phyloP scores from a whole-genome alignment of 2,888 invertebrate species.

The Philhelius pedissequus region DNA sequence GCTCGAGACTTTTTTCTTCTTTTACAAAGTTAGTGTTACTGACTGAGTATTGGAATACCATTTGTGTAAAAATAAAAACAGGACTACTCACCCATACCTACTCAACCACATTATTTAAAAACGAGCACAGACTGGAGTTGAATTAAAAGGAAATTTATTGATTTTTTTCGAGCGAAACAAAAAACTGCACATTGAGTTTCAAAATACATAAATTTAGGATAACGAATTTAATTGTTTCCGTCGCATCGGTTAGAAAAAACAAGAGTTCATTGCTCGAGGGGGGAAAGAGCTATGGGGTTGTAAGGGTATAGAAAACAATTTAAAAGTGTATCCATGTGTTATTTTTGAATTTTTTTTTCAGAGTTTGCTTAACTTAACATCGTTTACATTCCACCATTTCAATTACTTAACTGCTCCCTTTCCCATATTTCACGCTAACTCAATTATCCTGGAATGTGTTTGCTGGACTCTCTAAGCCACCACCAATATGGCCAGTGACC shows the following conservation, averaged over 20 bases:
- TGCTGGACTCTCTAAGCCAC: constrained; percentile 16
- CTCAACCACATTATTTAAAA: neutral
- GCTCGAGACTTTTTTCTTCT: neutral
- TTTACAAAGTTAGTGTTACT: constrained; percentile 15
- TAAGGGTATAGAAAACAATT: too few relatives aligned
- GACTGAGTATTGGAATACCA: constrained; percentile 43
- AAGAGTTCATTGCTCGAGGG: neutral
- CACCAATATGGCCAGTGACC: neutral
- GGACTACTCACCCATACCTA: neutral
- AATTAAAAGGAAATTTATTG: constrained; percentile 57
- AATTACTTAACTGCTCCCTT: neutral
- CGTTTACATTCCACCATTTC: neutral
- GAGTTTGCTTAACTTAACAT: constrained; percentile 24
- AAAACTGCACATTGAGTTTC: neutral
- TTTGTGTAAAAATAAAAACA: constrained; percentile 8
- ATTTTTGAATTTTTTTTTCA: neutral
- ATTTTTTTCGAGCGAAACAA: constrained; percentile 15
- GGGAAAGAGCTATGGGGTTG: too few relatives aligned
- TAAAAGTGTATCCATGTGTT: constrained; percentile 20
- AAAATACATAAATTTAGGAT: constrained; percentile 4
- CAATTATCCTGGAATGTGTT: constrained; percentile 32
- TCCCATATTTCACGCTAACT: constrained; percentile 1
- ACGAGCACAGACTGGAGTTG: constrained; percentile 10
- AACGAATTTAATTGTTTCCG: constrained; percentile 45
- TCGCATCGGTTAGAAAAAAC: neutral